Evolutionary conservation across 1,140 invertebrate genomes (phyloP), one percentile per base, ranked within the genome.

Genomic region (Drosophila oshimai): DNA sequence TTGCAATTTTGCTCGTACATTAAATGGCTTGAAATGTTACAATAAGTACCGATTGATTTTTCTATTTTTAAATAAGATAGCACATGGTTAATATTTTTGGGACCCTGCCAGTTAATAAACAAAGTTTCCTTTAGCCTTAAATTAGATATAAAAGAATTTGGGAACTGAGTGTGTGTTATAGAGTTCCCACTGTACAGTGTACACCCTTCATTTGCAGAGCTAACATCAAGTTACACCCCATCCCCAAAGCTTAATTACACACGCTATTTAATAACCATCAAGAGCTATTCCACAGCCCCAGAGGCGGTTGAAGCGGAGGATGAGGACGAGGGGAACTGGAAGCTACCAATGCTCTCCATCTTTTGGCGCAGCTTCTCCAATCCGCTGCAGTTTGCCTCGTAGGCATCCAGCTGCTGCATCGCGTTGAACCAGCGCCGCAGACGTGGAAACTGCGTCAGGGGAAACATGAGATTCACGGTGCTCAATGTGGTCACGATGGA

Each of bases 401-500:
- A 90, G 41, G 55, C 69, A 24, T 71, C 72, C 72, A 89, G 55
- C 50, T 81, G 58, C 67, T 79, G 75, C 89, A 90, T 89, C 37
- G 61, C 29, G 47, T 69, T 47, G 47, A 89, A 80, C 89, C 89
- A 90, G 31, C 47, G 50, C 15, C 60, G 61, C 39, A 90, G 39
- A 13, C 46, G 72, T 33, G 89, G 89, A 80, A 86, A 90, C 12
- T 78, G 68, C 10, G 50, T 33, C 37, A 90, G 70, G 17, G 81
- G 86, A 90, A 90, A 90, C 75, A 90, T 88, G 73, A 90, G 86
- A 83, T 89, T 71, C 50, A 90, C 89, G 12, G 89, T 90, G 45
- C 89, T 90, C 61, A 90, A 12, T 89, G 89, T 90, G 84, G 87
- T 89, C 51, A 90, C 75, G 47, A 90, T 78, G 41, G 88, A 90